Evolutionary conservation across 2,113 vertebrate species (phyloP).

Genomic region (Amphiprion ocellaris): DNA sequence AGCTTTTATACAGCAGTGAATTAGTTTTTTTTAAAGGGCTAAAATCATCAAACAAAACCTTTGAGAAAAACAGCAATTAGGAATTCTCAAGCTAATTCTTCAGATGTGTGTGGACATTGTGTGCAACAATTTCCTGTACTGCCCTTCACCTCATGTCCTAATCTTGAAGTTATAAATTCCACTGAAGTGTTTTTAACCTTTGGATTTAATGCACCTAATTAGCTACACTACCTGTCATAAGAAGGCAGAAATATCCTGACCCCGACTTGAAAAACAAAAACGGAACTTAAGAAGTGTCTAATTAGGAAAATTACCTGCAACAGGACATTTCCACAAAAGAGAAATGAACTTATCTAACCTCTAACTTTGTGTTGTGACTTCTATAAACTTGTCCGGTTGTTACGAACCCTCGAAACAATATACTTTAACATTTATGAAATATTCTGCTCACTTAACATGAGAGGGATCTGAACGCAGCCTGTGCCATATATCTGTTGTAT

Average conservation of each 20-base stretch:
- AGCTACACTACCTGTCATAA: conserved; percentile 50
- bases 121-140: conserved; percentile 11
- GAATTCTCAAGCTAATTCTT: conserved; percentile 28
- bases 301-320: conserved; percentile 46
- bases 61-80: not conserved
- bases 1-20: conserved; percentile 17
- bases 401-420: conserved; percentile 1
- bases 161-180: conserved; percentile 17
- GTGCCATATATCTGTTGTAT: not conserved
- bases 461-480: conserved; percentile 15
- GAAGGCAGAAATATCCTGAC: conserved; percentile 21
- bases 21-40: conserved; percentile 1
- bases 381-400: conserved; percentile 16
- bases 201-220: conserved; percentile 55
- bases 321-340: conserved; percentile 12
- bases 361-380: conserved; percentile 27
- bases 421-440: conserved; percentile 30
- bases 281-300: conserved; percentile 16
- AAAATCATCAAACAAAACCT: conserved; percentile 17
- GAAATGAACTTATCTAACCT: conserved; percentile 38
- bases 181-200: conserved; percentile 47
- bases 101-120: conserved; percentile 16
- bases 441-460: conserved; percentile 37
- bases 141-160: conserved; percentile 31
- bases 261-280: conserved; percentile 2